These are phyloP conservation scores for Trichomycterus rosablanca DNA, from an alignment of 2,113 vertebrate species.

Conservation along the genomic window DNA sequence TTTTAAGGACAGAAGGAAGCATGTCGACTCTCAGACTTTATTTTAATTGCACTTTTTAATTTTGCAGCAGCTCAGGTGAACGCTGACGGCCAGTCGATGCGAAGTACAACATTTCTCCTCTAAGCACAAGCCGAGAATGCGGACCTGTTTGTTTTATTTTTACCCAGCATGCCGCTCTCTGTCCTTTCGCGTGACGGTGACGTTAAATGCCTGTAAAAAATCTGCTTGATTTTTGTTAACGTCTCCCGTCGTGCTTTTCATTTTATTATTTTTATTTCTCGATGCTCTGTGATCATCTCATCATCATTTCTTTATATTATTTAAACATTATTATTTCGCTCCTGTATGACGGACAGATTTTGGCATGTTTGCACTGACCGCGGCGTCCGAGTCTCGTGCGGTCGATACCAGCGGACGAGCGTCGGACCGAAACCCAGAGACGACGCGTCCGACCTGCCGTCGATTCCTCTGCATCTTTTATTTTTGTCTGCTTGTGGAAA, in stretches of 20 bases:
- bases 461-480: slow-evolving; percentile 31
- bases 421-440: slow-evolving; percentile 30
- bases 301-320: no score
- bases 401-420: slow-evolving; percentile 37
- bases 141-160: no score
- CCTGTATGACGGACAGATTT: no score
- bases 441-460: slow-evolving; percentile 31
- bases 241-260: no score
- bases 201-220: slow-evolving; percentile 25
- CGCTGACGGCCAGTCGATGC: slow-evolving; percentile 23
- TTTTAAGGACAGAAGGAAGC: no score
- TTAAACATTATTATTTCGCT: no score
- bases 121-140: slow-evolving; percentile 39
- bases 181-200: not conserved
- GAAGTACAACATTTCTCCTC: slow-evolving; percentile 37
- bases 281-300: no score
- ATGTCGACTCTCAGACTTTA: no score
- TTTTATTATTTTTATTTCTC: slow-evolving; percentile 47
- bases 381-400: slow-evolving; percentile 41
- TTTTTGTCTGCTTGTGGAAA: slow-evolving; percentile 30
- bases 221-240: not conserved
- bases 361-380: slow-evolving; percentile 46
- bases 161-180: slow-evolving; percentile 32
- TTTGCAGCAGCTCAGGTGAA: slow-evolving; percentile 38
- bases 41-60: no score